Base-by-base conservation (phyloP, 2,888 invertebrate species). In the Unio pictorum region DNA sequence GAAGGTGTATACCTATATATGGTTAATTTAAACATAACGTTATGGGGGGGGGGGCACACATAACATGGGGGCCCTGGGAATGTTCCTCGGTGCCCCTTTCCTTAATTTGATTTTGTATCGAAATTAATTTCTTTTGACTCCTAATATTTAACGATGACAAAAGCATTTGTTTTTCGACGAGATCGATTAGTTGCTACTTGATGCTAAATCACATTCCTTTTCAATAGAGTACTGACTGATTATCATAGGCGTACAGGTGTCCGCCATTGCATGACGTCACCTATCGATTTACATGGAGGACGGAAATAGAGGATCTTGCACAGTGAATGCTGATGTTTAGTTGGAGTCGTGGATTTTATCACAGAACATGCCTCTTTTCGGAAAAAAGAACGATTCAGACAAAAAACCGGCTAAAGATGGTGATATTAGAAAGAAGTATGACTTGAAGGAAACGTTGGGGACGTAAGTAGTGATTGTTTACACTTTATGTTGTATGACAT, bases 391-490 rank as follows among this genome's bases (percentile, higher is more conserved):
- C 69, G 86, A 85, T 60, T 65, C 77, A 30, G 85, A 85, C 45
- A 85, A 85, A 72, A 84, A 83, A 76, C 77, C 79, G 58, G 73
- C 71, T 30, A 85, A 84, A 73, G 84, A 85, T 62, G 72, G 74
- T 34, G 85, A 85, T 72, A 81, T 86, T 59, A 76, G 80, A 56
- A 82, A 82, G 73, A 81, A 81, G 74, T 86, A 86, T 68, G 85
- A 85, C 65, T 84, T 86, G 64, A 85, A 85, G 73, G 83, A 85
- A 66, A 84, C 81, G 4, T 78, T 86, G 23, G 86, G 86, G 80
- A 86, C 86, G 86, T 86, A 75, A 86, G 86, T 86, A 76, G 45
- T 45, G 23, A 17, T 34, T 59, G 59, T 26, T 11, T 59, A 11
- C 11, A 59, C 5, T 18, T 23, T 59, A 17, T 59, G 11, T 23